Evolutionary conservation across 2,797 vertebrate genomes (phyloP).

Genomic region (Adrianichthys oophorus): DNA sequence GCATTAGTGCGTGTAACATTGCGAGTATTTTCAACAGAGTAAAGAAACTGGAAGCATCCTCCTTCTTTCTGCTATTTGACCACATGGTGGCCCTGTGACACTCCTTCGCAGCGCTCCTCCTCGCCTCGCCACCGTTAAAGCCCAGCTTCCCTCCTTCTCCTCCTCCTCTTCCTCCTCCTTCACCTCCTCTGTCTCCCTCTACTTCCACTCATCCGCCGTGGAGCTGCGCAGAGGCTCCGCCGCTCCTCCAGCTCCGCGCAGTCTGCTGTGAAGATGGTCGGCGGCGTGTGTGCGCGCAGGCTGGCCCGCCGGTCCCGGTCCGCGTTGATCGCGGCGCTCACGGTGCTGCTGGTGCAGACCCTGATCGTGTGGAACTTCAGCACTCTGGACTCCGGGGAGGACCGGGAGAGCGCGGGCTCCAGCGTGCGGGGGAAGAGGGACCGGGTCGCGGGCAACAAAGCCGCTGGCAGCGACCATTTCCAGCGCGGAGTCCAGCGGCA

Average conservation of each 20-base stretch:
- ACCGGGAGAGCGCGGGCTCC: conserved; percentile 76
- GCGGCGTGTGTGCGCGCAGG: conserved; percentile 83
- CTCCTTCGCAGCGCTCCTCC: conserved; percentile 56
- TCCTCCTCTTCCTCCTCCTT: conserved; percentile 24
- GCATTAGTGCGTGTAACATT: no score
- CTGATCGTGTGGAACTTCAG: conserved; percentile 94
- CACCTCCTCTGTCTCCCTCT: conserved; percentile 42
- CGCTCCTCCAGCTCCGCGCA: conserved; percentile 60
- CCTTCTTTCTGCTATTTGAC: conserved; percentile 20
- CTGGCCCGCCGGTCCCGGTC: conserved; percentile 89
- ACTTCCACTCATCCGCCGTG: conserved; percentile 58
- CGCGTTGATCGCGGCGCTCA: conserved; percentile 88
- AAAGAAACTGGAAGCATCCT: no score
- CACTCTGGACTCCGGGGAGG: conserved; percentile 89
- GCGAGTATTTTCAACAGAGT: no score
- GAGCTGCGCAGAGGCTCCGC: conserved; percentile 68
- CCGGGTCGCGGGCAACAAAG: conserved; percentile 70
- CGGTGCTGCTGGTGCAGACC: conserved; percentile 90
- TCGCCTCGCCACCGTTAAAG: conserved; percentile 43
- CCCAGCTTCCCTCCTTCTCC: conserved; percentile 27
- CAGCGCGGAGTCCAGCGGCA: conserved; percentile 57
- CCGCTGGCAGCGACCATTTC: conserved; percentile 70
- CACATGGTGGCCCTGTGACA: conserved; percentile 76
- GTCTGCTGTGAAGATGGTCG: conserved; percentile 75
- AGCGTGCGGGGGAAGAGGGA: conserved; percentile 79